Evolutionary conservation across 2,888 invertebrate genomes (phyloP), one percentile per base, ranked within the genome.

Genomic region (Gibbula magus): DNA sequence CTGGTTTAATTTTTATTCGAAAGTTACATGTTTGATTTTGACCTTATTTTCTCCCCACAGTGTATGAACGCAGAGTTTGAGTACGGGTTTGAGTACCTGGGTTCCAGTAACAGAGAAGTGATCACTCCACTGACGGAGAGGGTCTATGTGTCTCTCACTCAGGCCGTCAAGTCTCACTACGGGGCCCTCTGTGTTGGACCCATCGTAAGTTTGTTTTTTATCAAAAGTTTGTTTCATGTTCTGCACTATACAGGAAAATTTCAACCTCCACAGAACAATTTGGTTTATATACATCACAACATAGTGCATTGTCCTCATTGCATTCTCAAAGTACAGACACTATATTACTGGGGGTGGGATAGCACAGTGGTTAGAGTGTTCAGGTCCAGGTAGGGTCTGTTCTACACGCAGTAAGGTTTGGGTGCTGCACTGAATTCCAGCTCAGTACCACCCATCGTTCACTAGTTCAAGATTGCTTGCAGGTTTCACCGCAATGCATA

Each of bases 71-170:
- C 86, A 4, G 85, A 86, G 45, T 91, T 92, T 87, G 91, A 91
- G 39, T 92, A 92, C 84, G 92, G 91, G 2, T 92, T 88, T 86
- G 92, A 92, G 84, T 92, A 92, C 84, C 83, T 89, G 35, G 92
- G 92, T 3, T 88, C 91, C 16, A 85, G 87, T 56, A 78, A 84
- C 1, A 82, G 91, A 32, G 90, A 91, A 78, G 89, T 91, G 56
- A 88, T 91, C 80, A 90, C 90, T 5, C 91, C 91, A 22, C 83
- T 86, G 10, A 91, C 91, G 61, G 91, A 92, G 84, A 84, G 87
- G 53, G 85, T 87, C 18, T 91, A 91, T 83, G 86, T 92, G 32
- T 84, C 87, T 70, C 83, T 92, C 73, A 88, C 87, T 10, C 90
- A 90, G 83, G 89, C 91, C n/a, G 82, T 92, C 25, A 88, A 88